phyloP scores from a whole-genome alignment of 2,113 vertebrate genomes.

The Plotosus lineatus region DNA sequence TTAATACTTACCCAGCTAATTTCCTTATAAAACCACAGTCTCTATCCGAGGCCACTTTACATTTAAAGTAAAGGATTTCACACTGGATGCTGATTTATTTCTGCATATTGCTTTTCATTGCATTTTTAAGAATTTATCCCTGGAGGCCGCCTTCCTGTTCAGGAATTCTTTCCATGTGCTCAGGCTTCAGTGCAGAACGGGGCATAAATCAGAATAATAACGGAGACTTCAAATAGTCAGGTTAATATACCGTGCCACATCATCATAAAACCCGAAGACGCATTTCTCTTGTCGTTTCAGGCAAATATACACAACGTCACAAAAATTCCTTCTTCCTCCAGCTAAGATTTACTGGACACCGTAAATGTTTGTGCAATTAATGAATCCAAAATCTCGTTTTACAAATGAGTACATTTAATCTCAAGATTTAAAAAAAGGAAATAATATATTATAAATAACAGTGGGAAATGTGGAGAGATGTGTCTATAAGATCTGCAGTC shows the following conservation, averaged over 20 bases:
- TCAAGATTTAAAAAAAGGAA: slow-evolving; percentile 24
- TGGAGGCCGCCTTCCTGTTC: no score
- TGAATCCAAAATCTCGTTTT: not conserved
- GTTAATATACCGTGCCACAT: not conserved
- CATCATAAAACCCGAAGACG: not conserved
- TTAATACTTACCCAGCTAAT: no score
- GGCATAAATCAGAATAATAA: not conserved
- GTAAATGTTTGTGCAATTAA: not conserved
- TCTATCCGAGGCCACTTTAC: no score
- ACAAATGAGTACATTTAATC: slow-evolving; percentile 33
- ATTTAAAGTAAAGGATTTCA: no score
- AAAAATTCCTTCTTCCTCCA: not conserved
- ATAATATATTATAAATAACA: slow-evolving; percentile 38
- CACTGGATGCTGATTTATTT: no score
- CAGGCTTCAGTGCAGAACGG: no score
- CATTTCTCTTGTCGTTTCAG: not conserved
- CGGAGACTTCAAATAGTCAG: not conserved
- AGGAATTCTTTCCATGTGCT: no score
- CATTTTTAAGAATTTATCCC: no score
- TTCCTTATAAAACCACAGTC: no score
- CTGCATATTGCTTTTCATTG: no score
- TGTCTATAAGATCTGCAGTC: not conserved
- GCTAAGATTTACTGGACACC: not conserved
- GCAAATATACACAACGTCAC: not conserved
- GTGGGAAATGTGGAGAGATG: not conserved